These are phyloP conservation scores for Epinephelus cyanopodus DNA, from an alignment of 2,113 vertebrate species.

Conservation along the genomic window DNA sequence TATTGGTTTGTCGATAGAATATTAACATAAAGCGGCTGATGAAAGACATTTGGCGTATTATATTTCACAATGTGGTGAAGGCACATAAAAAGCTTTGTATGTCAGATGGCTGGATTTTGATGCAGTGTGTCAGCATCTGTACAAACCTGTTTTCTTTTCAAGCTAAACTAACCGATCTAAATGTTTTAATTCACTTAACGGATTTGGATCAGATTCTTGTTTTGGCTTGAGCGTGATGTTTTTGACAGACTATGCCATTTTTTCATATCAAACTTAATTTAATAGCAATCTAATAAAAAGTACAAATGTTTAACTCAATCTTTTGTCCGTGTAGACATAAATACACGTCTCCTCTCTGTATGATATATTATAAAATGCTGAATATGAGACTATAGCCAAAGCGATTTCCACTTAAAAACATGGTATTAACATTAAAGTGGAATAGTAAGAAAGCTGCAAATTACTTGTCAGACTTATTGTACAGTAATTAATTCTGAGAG, in stretches of 20 bases:
- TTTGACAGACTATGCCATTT: conserved; percentile 57
- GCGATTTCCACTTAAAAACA: conserved; percentile 33
- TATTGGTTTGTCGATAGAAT: not conserved
- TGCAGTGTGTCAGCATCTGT: conserved; percentile 20
- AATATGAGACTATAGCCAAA: conserved; percentile 7
- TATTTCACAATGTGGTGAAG: not conserved
- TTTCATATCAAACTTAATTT: conserved; percentile 77
- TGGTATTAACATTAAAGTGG: not conserved
- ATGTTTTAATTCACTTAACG: conserved; percentile 76
- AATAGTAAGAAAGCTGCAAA: conserved; percentile 31
- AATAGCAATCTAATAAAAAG: conserved; percentile 76
- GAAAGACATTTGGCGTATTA: not conserved
- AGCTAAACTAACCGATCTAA: conserved; percentile 12
- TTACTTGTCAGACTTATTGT: conserved; percentile 18
- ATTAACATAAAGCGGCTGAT: not conserved
- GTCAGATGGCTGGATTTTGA: conserved; percentile 2
- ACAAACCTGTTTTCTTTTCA: conserved; percentile 34
- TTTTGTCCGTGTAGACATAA: conserved; percentile 56
- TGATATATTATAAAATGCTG: not conserved
- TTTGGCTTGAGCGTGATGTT: conserved; percentile 41
- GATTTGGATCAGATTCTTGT: conserved; percentile 63
- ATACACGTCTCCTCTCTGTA: conserved; percentile 29
- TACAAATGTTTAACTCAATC: conserved; percentile 68
- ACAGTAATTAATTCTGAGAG: conserved; percentile 22
- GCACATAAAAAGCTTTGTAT: conserved; percentile 2